Evolutionary conservation across 1,140 invertebrate species (phyloP), one percentile per base, ranked within the genome.

Genomic region (Dreissena rostriformis): DNA sequence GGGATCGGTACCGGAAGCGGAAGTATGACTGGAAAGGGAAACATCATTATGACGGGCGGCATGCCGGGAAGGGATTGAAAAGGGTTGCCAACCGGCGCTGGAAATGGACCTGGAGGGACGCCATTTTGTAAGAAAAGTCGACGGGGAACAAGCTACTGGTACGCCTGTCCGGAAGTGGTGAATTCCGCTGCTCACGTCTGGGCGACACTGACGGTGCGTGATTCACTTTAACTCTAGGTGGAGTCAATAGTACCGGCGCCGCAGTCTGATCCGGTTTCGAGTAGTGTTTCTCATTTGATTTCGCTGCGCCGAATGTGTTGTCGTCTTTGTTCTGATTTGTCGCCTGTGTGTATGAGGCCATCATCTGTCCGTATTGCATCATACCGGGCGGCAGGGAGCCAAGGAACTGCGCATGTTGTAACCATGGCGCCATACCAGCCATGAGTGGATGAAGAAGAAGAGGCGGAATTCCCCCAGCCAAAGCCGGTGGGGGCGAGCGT

Each of bases 1-100:
- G 97, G 97, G 80, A 97, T 96, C 0, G 97, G 97, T 84, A 97
- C 96, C 1, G 97, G 97, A 81, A 97, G 94, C 17, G 97, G 97
- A 75, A 98, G 95, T 17, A 97, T 94, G 12, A 97, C 95, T 0
- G 97, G 97, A 92, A 97, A 97, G 0, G 97, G 97, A 61, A 97
- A 95, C 88, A 98, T 94, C 49, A 97, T 95, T 0, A 97, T 97
- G 0, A 97, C 95, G 0, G 97, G 96, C 12, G 97, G 97, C 51
- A 96, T 77, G 0, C 86, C 86, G 26, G 76, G 67, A 22, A 52
- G 49, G n/a, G 29, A 78, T 76, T 49, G 63, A 73, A 24, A 55
- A 26, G n/a, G 11, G 26, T 49, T 67, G 72, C 7, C 17, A 61
- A 11, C 57, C 57, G 73, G 15, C 5, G 51, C 26, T 26, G 67